These are phyloP conservation scores for Poliocrania exsul DNA, from an alignment of 2,797 vertebrate genomes.

Conservation along the genomic window DNA sequence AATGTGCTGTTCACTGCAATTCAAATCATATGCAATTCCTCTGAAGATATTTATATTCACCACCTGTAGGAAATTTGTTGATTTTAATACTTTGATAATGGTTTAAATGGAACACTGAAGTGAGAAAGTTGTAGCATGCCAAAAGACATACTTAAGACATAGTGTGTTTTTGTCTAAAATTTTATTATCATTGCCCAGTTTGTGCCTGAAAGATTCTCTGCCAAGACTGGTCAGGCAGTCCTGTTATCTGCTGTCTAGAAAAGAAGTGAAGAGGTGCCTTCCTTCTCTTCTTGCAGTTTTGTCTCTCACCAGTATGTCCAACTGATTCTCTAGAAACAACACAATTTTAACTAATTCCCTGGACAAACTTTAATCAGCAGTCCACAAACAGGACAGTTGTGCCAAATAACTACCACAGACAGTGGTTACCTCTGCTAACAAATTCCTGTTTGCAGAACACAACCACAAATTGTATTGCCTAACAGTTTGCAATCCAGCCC, in stretches of 20 bases:
- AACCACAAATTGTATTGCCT: neutral
- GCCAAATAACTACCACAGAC: rapidly evolving
- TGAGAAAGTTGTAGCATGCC: neutral
- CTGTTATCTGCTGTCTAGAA: neutral
- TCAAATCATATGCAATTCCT: rapidly evolving
- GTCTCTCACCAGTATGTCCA: neutral
- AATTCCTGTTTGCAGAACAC: neutral
- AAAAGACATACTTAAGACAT: neutral
- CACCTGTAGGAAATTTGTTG: neutral
- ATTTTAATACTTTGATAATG: neutral
- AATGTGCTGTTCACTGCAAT: neutral
- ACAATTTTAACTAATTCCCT: neutral
- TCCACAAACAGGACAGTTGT: neutral
- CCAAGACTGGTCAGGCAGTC: neutral
- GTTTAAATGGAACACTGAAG: neutral
- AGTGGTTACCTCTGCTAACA: neutral
- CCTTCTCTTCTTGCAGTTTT: neutral
- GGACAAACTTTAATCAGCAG: neutral
- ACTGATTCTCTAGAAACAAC: neutral
- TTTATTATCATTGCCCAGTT: neutral
- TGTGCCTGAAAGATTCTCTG: neutral
- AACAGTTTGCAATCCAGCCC: neutral
- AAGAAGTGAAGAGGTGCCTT: neutral
- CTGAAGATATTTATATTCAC: neutral
- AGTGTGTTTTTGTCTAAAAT: neutral